Base-by-base conservation (phyloP, 2,113 vertebrate genomes). In the Mesembrinibis cayennensis region DNA sequence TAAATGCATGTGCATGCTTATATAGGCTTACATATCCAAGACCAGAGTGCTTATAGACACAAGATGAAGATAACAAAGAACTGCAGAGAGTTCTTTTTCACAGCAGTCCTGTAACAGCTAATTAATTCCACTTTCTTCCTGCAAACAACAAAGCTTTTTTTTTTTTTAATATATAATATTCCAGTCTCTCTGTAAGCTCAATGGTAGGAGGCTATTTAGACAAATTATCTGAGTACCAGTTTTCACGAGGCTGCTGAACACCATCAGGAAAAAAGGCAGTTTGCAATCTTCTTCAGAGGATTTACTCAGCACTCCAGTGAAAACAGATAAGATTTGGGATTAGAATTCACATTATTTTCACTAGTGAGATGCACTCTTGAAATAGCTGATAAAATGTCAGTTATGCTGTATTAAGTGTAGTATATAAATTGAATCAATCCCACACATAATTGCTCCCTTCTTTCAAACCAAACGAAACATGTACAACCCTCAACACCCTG, bases 381-480 rank as follows among this genome's bases (percentile, higher is more conserved):
- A 94, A 49, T 0, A 81, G 16, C 19, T 49, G 82, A 78, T 87
- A 80, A 90, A 69, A 73, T 32, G 63, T 82, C n/a, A 52, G 49
- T 53, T 82, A 42, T 63, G 70, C 62, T 84, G 55, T 16, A 30
- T 71, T 81, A 82, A 89, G 50, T 79, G 79, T 14, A 76, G 20
- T 36, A 7, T 53, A 52, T 49, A 93, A 95, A 91, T 66, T 42
- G 93, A 88, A 77, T 81, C 76, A 95, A 82, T 92, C 95, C 44
- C 42, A 12, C 26, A 70, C 70, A 78, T 91, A 96, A 97, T 95
- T 95, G 91, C 77, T 96, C 70, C 90, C 70, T 97, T 91, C 93
- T 89, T 96, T 59, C 89, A 92, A 76, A 94, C 85, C 84, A 92
- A 82, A 93, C 0, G 8, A 92, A 96, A 79, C 70, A 21, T 22